These are phyloP conservation scores for Thrips palmi DNA, from an alignment of 1,140 invertebrate genomes.

Conservation along the genomic window DNA sequence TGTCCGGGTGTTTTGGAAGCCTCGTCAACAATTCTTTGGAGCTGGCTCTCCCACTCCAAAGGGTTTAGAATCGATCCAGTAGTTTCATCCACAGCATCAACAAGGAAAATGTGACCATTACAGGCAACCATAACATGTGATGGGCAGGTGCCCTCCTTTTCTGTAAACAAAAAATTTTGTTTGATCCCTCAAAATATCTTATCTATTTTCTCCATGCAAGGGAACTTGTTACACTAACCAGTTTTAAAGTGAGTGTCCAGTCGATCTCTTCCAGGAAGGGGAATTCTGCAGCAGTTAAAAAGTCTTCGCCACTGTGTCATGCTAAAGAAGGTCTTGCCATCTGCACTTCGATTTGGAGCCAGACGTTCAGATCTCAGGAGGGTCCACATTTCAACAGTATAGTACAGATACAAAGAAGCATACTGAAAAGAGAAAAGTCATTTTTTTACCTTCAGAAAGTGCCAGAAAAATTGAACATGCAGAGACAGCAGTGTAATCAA, in stretches of 20 bases:
- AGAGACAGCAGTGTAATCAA: constrained; percentile 1
- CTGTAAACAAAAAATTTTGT: constrained; percentile 12
- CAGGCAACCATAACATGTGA: constrained; percentile 28
- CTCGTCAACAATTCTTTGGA: constrained; percentile 32
- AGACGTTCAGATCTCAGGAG: constrained; percentile 24
- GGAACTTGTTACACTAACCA: constrained; percentile 12
- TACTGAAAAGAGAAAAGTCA: constrained; percentile 15
- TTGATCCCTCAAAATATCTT: too few relatives aligned
- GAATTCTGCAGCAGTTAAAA: constrained; percentile 46
- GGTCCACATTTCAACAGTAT: constrained; percentile 22
- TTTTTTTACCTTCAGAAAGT: background rate
- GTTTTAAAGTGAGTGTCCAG: constrained; percentile 22
- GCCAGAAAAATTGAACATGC: background rate
- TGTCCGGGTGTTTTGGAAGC: constrained; percentile 22
- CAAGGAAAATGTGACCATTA: constrained; percentile 30
- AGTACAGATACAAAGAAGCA: constrained; percentile 18
- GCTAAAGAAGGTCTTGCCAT: constrained; percentile 22
- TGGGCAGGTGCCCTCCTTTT: constrained; percentile 18
- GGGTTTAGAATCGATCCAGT: constrained; percentile 21
- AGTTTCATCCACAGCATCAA: constrained; percentile 21
- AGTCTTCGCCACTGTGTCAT: constrained; percentile 38
- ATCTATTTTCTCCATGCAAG: background rate
- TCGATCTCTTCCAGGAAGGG: constrained; percentile 38
- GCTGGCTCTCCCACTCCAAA: constrained; percentile 25
- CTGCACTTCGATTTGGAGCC: constrained; percentile 41